These are phyloP conservation scores for Napeogenes inachia DNA, from an alignment of 2,888 invertebrate genomes.

Conservation along the genomic window DNA sequence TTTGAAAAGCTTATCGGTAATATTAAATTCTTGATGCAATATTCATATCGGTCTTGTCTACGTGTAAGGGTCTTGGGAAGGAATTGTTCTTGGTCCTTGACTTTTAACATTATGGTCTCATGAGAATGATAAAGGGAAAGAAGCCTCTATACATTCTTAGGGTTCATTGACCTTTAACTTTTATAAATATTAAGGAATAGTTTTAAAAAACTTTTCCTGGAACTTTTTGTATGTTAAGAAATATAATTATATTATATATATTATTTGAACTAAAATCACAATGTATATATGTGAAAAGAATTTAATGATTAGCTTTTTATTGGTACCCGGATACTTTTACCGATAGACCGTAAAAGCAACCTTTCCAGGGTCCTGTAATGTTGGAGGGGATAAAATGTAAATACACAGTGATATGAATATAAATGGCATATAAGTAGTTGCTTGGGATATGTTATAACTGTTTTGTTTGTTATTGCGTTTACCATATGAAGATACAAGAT, in stretches of 20 bases:
- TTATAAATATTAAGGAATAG: background rate
- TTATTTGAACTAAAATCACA: background rate
- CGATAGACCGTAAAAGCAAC: conserved; percentile 25
- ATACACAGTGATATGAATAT: conserved; percentile 74
- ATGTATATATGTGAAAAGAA: background rate
- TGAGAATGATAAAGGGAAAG: background rate
- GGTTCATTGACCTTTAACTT: background rate
- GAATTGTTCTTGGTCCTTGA: conserved; percentile 16
- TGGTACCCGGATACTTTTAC: conserved; percentile 21
- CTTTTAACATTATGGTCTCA: background rate
- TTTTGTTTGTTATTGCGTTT: conserved; percentile 34
- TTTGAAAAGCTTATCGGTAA: conserved; percentile 56
- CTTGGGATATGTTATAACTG: conserved; percentile 44
- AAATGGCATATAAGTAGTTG: conserved; percentile 69
- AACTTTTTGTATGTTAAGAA: too few species aligned
- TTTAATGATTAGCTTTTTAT: conserved; percentile 24
- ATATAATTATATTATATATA: too few species aligned
- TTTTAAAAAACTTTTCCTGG: too few species aligned
- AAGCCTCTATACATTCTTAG: background rate
- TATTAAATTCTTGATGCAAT: conserved; percentile 63
- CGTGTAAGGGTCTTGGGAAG: conserved; percentile 11
- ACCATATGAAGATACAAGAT: conserved; percentile 24
- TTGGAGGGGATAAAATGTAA: conserved; percentile 69
- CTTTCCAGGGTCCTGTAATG: conserved; percentile 51
- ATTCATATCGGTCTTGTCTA: conserved; percentile 24